Evolutionary conservation across 1,140 invertebrate genomes (phyloP), one percentile per base, ranked within the genome.

Genomic region (Magallana ariakensis): DNA sequence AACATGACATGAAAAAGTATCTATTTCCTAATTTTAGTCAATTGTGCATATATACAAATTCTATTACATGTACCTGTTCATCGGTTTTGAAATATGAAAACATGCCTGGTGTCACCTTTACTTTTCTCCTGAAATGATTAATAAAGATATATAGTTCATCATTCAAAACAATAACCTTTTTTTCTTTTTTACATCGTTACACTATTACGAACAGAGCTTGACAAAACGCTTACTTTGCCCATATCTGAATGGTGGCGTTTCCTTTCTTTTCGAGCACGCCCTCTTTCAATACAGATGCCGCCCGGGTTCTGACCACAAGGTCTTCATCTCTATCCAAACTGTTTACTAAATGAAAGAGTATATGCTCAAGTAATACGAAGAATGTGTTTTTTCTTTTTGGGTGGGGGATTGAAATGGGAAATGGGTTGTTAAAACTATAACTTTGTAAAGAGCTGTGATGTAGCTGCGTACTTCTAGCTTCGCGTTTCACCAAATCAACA

Each of bases 181-280:
- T 46, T 46, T 46, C 33, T 5, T 46, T 46, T 46, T 46, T 46
- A 1, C 62, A 66, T 11, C 13, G 7, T 66, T 19, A 66, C n/a
- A 9, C 8, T 1, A 46, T 46, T 46, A 46, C 33, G 33, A 46
- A 46, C 1, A 46, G 33, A 46, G 33, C 33, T 46, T 3, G 33
- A 46, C 3, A 46, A 46, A 3, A 4, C 33, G 33, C 46, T 83
- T 56, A 83, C 81, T 83, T 83, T 55, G 81, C 81, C 81, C 81
- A 83, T 9, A 83, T 19, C n/a, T 55, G 81, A 11, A 83, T 83
- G 10, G 81, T 57, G 19, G 81, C 56, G 16, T 83, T 83, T 55
- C 81, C 81, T 46, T 83, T 83, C 81, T 83, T 83, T 55, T 83
- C 81, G 0, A 83, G 54, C n/a, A 83, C 56, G 11, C 81, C 81